Base-by-base conservation (phyloP, 2,888 invertebrate species). In the Hanleya hanleyi region DNA sequence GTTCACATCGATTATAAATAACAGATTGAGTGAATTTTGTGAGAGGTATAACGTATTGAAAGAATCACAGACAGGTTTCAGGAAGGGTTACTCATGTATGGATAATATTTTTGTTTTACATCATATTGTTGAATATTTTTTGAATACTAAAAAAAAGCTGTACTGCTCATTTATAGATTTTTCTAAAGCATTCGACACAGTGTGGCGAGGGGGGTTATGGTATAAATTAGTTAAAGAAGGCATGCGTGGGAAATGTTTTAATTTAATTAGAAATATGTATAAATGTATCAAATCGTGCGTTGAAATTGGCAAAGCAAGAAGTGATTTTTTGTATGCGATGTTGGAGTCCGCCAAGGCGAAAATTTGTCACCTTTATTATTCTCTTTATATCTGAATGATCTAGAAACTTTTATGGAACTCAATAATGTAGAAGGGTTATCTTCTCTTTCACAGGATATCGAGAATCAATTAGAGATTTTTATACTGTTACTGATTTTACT, bases 321-420 rank as follows among this genome's bases (percentile, higher is more conserved):
- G n/a, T n/a, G n/a, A n/a, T n/a, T n/a, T n/a, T n/a, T n/a, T n/a
- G n/a, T n/a, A n/a, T n/a, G n/a, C n/a, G n/a, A n/a, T n/a, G n/a
- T n/a, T n/a, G n/a, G n/a, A n/a, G n/a, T n/a, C n/a, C n/a, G n/a
- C n/a, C n/a, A n/a, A n/a, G n/a, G n/a, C n/a, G n/a, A n/a, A n/a
- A n/a, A n/a, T n/a, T n/a, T n/a, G n/a, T 36, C 64, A 35, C 64
- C 64, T n/a, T 37, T 64, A 35, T 36, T 64, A 15, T 64, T 64
- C 35, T 36, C 64, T 22, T 12, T 64, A 3, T 64, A 37, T 35
- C 1, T 64, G 26, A 64, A 64, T 33, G 64, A 64, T 26, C 64
- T 64, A 4, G 64, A 64, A 64, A 37, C 35, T 9, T 64, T 37
- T 35, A 1, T 64, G 22, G 26, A 4, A 36, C 37, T 22, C 15